A percentile compares a stretch with the other conserved stretches of the same genome.
These are phyloP conservation scores for Rhingia rostrata DNA, from an alignment of 2,888 invertebrate genomes.

Conservation along the genomic window DNA sequence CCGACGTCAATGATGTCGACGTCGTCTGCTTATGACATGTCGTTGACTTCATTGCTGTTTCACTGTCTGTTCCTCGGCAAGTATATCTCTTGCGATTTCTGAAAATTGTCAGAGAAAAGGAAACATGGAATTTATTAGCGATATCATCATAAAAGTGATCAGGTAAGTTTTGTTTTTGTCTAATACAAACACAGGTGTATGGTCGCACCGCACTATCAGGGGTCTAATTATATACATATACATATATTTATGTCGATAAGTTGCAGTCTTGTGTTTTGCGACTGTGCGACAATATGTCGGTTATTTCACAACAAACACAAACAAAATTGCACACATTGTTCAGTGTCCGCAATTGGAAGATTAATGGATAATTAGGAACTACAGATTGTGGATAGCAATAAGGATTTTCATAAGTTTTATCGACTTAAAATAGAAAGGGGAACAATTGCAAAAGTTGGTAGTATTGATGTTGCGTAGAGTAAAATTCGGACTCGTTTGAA, in stretches of 20 bases:
- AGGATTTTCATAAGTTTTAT: not conserved
- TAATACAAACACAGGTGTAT: not conserved
- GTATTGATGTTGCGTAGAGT: not conserved
- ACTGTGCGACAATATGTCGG: conserved; percentile 10
- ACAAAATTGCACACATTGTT: conserved; percentile 20
- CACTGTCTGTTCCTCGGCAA: conserved; percentile 30
- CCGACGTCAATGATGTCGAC: conserved; percentile 46
- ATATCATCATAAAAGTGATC: conserved; percentile 31
- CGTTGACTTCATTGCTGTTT: conserved; percentile 66
- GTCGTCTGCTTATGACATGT: conserved; percentile 61
- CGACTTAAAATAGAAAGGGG: not conserved
- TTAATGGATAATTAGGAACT: conserved; percentile 27
- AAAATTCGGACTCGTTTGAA: too few relatives aligned
- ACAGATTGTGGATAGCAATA: conserved; percentile 2
- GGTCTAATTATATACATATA: conserved; percentile 5
- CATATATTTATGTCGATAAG: not conserved
- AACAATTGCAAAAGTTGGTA: not conserved
- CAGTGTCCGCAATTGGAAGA: conserved; percentile 8
- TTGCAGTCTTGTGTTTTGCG: conserved; percentile 3
- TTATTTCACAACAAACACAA: not conserved
- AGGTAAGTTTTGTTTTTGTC: conserved; percentile 2
- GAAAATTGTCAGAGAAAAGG: conserved; percentile 36
- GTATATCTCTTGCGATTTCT: conserved; percentile 52
- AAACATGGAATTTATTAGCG: conserved; percentile 42
- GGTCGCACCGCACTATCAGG: not conserved